Percentiles rank a stretch among this genome's conserved stretches.
Evolutionary conservation across 2,797 vertebrate species (phyloP).

Genomic region (Chanos chanos): DNA sequence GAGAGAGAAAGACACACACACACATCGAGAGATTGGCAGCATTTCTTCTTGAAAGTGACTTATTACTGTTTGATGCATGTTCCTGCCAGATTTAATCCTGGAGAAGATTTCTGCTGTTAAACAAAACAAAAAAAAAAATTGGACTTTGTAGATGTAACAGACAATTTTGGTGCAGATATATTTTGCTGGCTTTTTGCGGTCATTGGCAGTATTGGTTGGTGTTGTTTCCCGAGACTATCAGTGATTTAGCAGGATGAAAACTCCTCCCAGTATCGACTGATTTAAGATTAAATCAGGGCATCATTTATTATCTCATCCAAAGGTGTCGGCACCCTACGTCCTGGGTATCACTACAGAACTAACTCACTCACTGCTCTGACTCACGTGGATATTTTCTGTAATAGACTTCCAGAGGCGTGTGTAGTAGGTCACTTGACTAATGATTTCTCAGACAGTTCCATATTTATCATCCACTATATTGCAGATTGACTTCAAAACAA

Average conservation of each 20-base stretch:
- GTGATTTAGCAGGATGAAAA: too few species aligned
- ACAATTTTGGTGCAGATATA: too few species aligned
- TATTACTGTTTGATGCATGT: too few species aligned
- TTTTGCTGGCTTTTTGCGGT: neutral
- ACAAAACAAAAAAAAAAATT: too few species aligned
- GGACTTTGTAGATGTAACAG: too few species aligned
- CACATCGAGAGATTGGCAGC: neutral
- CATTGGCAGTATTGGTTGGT: neutral
- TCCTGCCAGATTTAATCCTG: too few species aligned
- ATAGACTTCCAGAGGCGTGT: neutral
- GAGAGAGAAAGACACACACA: too few species aligned
- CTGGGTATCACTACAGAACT: neutral
- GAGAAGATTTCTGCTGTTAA: too few species aligned
- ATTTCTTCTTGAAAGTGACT: conserved; percentile 1
- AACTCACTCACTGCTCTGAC: neutral
- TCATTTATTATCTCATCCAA: conserved; percentile 52
- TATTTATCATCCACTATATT: too few species aligned
- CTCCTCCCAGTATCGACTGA: conserved; percentile 49
- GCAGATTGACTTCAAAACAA: too few species aligned
- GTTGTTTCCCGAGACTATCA: too few species aligned
- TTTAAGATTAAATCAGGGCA: conserved; percentile 44
- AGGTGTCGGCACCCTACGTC: neutral
- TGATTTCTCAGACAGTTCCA: neutral
- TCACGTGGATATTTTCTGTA: conserved; percentile 2
- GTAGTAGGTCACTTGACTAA: neutral